Evolutionary conservation across 2,888 invertebrate species (phyloP), one percentile per base, ranked within the genome.

Genomic region (Electrophaes corylata): DNA sequence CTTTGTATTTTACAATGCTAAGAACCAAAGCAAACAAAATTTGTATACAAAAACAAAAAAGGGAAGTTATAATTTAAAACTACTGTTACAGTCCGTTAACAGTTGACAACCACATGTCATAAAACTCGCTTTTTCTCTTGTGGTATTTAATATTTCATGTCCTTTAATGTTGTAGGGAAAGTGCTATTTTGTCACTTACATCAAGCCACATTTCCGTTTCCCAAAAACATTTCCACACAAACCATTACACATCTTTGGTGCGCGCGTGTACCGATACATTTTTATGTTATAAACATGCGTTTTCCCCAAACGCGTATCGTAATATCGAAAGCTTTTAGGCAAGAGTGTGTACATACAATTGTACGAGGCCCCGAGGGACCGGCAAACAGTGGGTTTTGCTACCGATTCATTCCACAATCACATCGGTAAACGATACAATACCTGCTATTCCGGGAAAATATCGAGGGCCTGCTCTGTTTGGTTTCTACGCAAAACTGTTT

Each of bases 401-500:
- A 66, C 68, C 67, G 66, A 68, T 68, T 66, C 60, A 64, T 65
- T 70, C 69, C 62, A 72, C 71, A 75, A 74, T 72, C 67, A 70
- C 69, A 71, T 68, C 62, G 64, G 70, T 69, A 72, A 73, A 71
- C 73, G 70, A 75, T 69, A 72, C 67, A 66, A 67, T 65, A 67
- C 67, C 65, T 65, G 52, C 52, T 60, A 54, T 64, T 63, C 62
- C 51, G 47, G 55, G 61, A 68, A 70, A 63, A 60, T 59, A 69
- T 69, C 70, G 68, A 53, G 65, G 67, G 66, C 59, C 65, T 35
- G 67, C 66, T 66, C 44, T 37, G 67, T 67, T 67, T 71, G 70
- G 69, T 73, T 69, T 66, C 52, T 62, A 56, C 62, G 70, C 72
- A 71, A 55, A 77, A 74, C 70, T 73, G 62, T 71, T 70, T 69